phyloP scores from a whole-genome alignment of 2,888 invertebrate species.

The Xanthorhoe spadicearia region DNA sequence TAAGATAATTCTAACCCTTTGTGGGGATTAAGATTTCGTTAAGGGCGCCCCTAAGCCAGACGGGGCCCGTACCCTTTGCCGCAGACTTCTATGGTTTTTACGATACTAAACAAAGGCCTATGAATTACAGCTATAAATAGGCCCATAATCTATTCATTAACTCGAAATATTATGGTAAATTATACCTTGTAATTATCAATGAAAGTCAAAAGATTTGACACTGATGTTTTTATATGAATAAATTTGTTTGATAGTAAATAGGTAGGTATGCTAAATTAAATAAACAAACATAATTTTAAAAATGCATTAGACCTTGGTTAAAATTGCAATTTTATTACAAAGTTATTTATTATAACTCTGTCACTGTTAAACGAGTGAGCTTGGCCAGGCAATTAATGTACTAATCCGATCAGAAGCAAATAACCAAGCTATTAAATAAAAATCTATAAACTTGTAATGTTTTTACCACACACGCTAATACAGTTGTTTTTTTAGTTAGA shows the following conservation, averaged over 20 bases:
- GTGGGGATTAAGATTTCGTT: conserved; percentile 84
- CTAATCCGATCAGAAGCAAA: too few species aligned
- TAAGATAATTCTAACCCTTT: conserved; percentile 85
- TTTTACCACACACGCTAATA: too few species aligned
- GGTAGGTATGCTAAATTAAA: not conserved
- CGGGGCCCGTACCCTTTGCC: conserved; percentile 68
- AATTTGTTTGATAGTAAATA: not conserved
- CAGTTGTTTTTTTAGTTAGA: too few species aligned
- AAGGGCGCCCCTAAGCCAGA: conserved; percentile 79
- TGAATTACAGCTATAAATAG: conserved; percentile 33
- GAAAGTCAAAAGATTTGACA: not conserved
- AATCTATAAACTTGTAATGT: too few species aligned
- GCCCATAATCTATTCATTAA: conserved; percentile 28
- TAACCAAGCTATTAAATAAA: too few species aligned
- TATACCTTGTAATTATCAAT: not conserved
- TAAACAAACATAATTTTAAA: not conserved
- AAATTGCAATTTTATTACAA: too few species aligned
- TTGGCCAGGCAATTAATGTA: too few species aligned
- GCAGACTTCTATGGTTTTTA: conserved; percentile 79
- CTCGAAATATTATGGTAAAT: conserved; percentile 12
- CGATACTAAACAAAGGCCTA: conserved; percentile 60
- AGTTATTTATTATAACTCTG: too few species aligned
- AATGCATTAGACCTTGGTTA: too few species aligned
- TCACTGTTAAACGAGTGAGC: too few species aligned
- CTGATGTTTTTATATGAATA: not conserved